A percentile compares a stretch with the other conserved stretches of the same genome.
phyloP scores from a whole-genome alignment of 1,140 invertebrate species.

The Magallana gigas region DNA sequence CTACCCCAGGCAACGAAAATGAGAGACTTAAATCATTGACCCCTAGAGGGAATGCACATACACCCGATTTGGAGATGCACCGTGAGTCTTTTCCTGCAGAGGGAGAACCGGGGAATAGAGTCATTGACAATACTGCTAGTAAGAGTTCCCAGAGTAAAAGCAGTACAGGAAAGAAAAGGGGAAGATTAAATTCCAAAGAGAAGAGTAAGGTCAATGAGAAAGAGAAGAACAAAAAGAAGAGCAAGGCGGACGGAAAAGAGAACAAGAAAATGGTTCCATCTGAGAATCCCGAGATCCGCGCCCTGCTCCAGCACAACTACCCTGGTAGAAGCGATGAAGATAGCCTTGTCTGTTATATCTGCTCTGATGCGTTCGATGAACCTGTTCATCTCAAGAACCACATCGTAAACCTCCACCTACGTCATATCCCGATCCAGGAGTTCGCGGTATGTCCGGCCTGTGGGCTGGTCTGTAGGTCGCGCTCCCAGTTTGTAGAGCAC shows the following conservation, averaged over 20 bases:
- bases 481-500: neutral
- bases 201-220: neutral
- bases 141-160: too few relatives aligned
- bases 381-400: neutral
- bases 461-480: neutral
- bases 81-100: too few relatives aligned
- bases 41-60: too few relatives aligned
- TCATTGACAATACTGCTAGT: too few relatives aligned
- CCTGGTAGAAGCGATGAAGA: neutral
- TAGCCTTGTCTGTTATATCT: neutral
- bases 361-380: neutral
- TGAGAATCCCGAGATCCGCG: neutral
- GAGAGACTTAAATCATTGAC: too few relatives aligned
- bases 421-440: neutral
- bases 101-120: too few relatives aligned
- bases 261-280: neutral
- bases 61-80: too few relatives aligned
- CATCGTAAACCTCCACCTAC: neutral
- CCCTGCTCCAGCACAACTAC: constrained; percentile 1
- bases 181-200: too few relatives aligned
- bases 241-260: neutral
- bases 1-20: too few relatives aligned
- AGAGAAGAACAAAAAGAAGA: neutral
- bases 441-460: neutral
- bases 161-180: too few relatives aligned